Evolutionary conservation across 2,888 invertebrate genomes (phyloP), one percentile per base, ranked within the genome.

Genomic region (Idaea straminata): DNA sequence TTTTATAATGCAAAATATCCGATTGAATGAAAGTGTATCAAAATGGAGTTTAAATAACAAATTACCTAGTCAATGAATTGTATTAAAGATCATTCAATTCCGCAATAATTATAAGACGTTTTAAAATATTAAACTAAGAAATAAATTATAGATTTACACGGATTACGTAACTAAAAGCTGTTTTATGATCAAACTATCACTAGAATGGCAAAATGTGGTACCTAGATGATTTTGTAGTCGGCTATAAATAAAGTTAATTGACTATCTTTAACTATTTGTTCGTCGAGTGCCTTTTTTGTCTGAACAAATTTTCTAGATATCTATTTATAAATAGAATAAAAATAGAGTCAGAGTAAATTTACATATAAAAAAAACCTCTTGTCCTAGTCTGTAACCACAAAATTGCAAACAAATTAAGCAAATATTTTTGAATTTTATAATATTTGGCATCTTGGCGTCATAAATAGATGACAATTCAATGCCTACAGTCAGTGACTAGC

Each of bases 161-260:
- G 47, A 47, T 47, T 47, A 47, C 47, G 7, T 47, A 47, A 47
- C 13, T 47, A 6, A 47, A 47, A 47, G 47, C 6, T 47, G 10
- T 47, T 47, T 47, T 47, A 47, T 47, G 47, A 47, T 47, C 47
- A 47, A 47, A 3, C 25, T 25, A 47, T 47, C 47, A 47, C 47
- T 47, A 47, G 47, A 47, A 7, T 13, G 47, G 7, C 35, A 47
- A 5, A 47, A 47, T 47, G 7, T 47, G 10, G 5, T 47, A 47
- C 10, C 47, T 47, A 47, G 47, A 47, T 10, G 47, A 47, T 47
- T 47, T 47, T 47, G 47, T 47, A 47, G 13, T 47, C 7, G 76
- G 72, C 25, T 25, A 2, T 25, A 25, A 25, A 25, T 25, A 25
- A 25, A 25, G 25, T 25, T 25, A n/a, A n/a, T n/a, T n/a, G n/a